Evolutionary conservation across 2,888 invertebrate species (phyloP).

Genomic region (Tromatobia lineatoria): DNA sequence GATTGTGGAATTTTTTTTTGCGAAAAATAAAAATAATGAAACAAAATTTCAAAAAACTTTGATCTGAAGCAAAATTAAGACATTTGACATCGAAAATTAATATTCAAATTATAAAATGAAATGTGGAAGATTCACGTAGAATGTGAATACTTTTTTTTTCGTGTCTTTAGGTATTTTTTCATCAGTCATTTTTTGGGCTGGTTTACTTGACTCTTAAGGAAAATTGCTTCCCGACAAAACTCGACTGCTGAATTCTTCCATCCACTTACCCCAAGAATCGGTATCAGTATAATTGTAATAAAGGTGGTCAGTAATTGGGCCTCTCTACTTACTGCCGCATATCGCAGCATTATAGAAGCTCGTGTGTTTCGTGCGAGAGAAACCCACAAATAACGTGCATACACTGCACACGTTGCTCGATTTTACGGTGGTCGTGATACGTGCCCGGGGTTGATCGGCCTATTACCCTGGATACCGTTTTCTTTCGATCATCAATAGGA

Average conservation of each 20-base stretch:
- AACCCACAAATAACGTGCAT: constrained; percentile 24
- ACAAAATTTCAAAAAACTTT: no score
- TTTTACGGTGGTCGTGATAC: constrained; percentile 42
- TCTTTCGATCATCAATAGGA: constrained; percentile 46
- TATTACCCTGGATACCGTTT: constrained; percentile 63
- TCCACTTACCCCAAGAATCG: background rate
- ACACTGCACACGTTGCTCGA: constrained; percentile 37
- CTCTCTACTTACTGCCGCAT: constrained; percentile 1
- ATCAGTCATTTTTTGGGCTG: background rate
- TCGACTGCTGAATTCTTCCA: background rate
- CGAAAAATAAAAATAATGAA: no score
- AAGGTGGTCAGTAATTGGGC: constrained; percentile 39
- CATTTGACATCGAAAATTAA: no score
- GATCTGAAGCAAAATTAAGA: no score
- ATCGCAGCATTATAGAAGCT: constrained; percentile 11
- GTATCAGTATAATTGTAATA: constrained; percentile 3
- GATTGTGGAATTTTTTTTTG: no score
- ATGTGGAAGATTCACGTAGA: no score
- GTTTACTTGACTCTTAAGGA: background rate
- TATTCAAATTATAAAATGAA: no score
- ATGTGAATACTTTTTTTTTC: no score
- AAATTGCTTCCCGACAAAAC: background rate
- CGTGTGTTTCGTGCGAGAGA: constrained; percentile 26
- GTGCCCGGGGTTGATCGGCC: constrained; percentile 61
- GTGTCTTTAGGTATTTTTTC: background rate